phyloP scores from a whole-genome alignment of 2,888 invertebrate species.

The Diarsia brunnea region DNA sequence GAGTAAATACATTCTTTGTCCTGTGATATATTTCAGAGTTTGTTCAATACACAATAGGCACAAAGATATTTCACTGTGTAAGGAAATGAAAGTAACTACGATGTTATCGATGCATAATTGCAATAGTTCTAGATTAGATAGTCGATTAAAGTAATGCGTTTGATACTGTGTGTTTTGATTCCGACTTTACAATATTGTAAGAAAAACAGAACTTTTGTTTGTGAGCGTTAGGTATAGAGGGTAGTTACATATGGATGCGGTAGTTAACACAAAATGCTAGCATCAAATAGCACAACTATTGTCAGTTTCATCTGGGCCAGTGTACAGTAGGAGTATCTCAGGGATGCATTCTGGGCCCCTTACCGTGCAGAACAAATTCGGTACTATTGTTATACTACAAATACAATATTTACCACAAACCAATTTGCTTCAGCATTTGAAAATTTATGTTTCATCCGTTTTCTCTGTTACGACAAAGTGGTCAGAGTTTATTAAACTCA shows the following conservation, averaged over 20 bases:
- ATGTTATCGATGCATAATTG: constrained; percentile 50
- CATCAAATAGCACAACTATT: not conserved
- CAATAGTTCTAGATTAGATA: constrained; percentile 31
- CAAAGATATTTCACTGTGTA: constrained; percentile 15
- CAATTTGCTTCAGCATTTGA: not conserved
- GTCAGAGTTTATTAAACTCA: constrained; percentile 15
- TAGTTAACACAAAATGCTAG: not conserved
- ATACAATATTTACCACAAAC: too few species aligned
- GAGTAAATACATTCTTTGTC: constrained; percentile 18
- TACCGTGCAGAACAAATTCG: not conserved
- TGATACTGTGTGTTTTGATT: constrained; percentile 10
- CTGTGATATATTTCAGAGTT: constrained; percentile 32
- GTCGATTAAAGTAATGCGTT: constrained; percentile 14
- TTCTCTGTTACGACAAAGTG: constrained; percentile 2
- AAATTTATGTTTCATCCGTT: not conserved
- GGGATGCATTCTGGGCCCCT: constrained; percentile 10
- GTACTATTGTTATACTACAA: not conserved
- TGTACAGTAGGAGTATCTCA: not conserved
- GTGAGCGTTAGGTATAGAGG: not conserved
- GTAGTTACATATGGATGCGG: not conserved
- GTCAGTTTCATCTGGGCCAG: not conserved
- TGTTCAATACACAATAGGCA: constrained; percentile 51
- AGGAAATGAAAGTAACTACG: constrained; percentile 54
- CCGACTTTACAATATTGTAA: not conserved
- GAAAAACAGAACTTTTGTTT: not conserved